Evolutionary conservation across 2,797 vertebrate genomes (phyloP).

Genomic region (Sebastes dallii): DNA sequence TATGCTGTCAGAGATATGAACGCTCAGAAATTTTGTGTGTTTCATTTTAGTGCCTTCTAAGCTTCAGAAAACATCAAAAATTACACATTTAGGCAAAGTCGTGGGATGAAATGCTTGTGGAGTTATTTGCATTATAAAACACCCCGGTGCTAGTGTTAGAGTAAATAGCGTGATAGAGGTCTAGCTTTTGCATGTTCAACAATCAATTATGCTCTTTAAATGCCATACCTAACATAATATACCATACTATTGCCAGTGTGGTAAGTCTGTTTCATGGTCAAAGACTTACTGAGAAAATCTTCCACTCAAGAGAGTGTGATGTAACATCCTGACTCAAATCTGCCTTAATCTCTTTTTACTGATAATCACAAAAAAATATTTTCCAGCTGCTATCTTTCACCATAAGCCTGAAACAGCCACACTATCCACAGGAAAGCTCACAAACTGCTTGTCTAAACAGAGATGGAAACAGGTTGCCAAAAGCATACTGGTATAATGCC

Average conservation of each 20-base stretch:
- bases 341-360: slow-evolving; percentile 36
- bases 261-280: slow-evolving; percentile 32
- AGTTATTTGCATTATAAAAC: not conserved
- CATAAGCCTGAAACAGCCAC: slow-evolving; percentile 14
- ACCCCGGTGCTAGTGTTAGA: not conserved
- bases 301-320: slow-evolving; percentile 30
- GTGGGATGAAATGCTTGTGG: not conserved
- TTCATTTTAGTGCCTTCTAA: not conserved
- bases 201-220: slow-evolving; percentile 19
- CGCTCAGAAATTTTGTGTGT: not conserved
- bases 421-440: slow-evolving; percentile 17
- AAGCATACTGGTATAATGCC: not conserved
- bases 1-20: not conserved
- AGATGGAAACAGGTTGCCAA: slow-evolving; percentile 3
- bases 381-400: slow-evolving; percentile 29
- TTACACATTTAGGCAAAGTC: not conserved
- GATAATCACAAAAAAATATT: slow-evolving; percentile 25
- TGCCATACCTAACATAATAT: not conserved
- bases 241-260: not conserved
- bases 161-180: not conserved
- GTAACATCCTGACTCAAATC: slow-evolving; percentile 44
- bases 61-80: not conserved
- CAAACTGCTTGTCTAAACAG: slow-evolving; percentile 32
- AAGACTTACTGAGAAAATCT: slow-evolving; percentile 2
- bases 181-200: not conserved